Base-by-base conservation (phyloP, 2,113 vertebrate genomes). In the Hyperoodon ampullatus region DNA sequence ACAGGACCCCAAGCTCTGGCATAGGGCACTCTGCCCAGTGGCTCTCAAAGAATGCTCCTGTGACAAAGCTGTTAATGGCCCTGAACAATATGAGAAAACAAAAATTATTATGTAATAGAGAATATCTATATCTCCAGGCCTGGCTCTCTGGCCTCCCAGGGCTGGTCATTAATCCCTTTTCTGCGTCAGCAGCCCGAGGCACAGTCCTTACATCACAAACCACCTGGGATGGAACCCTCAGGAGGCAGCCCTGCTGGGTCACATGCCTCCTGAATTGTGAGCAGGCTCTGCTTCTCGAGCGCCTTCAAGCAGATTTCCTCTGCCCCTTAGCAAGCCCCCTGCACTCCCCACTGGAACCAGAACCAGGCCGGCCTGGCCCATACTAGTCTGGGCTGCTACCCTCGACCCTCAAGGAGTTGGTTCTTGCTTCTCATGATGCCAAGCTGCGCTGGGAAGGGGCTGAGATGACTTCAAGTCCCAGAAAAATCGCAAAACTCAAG, bases 291-390 rank as follows among this genome's bases (percentile, higher is more conserved):
- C 8, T 24, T 60, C 63, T 13, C 55, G 4, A 14, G 39, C 23
- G 8, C n/a, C 63, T 53, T 13, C 30, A 1, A 33, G 33, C 24
- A 61, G 66, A 30, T 39, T 16, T 19, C 58, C 21, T 39, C 71
- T 35, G 60, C 53, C 1, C 1, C 0, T 10, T 0, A 42, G 21
- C 39, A 33, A 61, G 28, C 10, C 55, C 47, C 35, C 44, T 4
- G 15, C 44, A 58, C 19, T 84, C 61, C 81, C 53, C 26, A 14
- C 8, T 35, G 30, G 68, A 14, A 35, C 6, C 1, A 60, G 95
- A 35, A 50, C 14, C 6, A 8, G 9, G 47, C 6, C 2, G 2
- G 26, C 19, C 70, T 7, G 28, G 35, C 55, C 44, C 58, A 24
- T 71, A 8, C 35, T 14, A 35, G 30, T 35, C 1, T 44, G 44